These are phyloP conservation scores for Hirundichthys speculiger DNA, from an alignment of 2,113 vertebrate species.

Conservation along the genomic window DNA sequence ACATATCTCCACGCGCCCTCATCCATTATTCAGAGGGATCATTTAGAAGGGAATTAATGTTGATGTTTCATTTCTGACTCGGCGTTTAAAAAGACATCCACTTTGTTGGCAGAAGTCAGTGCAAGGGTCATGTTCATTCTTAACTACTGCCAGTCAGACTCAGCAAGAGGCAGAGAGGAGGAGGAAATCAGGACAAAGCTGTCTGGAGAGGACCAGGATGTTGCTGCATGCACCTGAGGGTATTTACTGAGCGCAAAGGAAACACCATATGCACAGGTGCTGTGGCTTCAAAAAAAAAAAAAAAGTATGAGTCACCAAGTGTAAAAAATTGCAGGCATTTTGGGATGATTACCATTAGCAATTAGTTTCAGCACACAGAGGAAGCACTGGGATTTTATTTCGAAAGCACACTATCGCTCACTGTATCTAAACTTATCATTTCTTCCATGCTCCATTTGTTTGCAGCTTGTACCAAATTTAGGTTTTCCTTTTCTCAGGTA, in stretches of 20 bases:
- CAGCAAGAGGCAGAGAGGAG: slow-evolving; percentile 18
- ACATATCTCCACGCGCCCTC: slow-evolving; percentile 69
- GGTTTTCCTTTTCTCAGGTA: slow-evolving; percentile 28
- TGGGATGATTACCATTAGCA: slow-evolving; percentile 38
- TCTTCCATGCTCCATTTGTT: slow-evolving; percentile 38
- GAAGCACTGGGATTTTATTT: slow-evolving; percentile 31
- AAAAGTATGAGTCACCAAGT: slow-evolving; percentile 10
- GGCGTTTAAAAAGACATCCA: slow-evolving; percentile 73
- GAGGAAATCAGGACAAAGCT: slow-evolving; percentile 28
- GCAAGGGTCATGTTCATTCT: slow-evolving; percentile 67
- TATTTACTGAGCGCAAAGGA: slow-evolving; percentile 64
- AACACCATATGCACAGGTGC: slow-evolving; percentile 65
- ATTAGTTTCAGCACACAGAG: slow-evolving; percentile 25
- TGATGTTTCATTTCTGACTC: slow-evolving; percentile 78
- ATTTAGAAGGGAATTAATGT: slow-evolving; percentile 80
- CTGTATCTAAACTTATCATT: slow-evolving; percentile 28
- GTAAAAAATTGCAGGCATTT: slow-evolving; percentile 47
- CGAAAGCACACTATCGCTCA: slow-evolving; percentile 18
- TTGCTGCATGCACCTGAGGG: slow-evolving; percentile 57
- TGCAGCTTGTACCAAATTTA: slow-evolving; percentile 32
- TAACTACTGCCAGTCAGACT: slow-evolving; percentile 71
- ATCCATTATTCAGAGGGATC: slow-evolving; percentile 80
- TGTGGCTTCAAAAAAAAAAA: slow-evolving; percentile 7
- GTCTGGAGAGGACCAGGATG: slow-evolving; percentile 41
- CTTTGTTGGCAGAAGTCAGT: slow-evolving; percentile 70